Base-by-base conservation (phyloP, 1,140 invertebrate species). In the Drosophila sulfurigaster region DNA sequence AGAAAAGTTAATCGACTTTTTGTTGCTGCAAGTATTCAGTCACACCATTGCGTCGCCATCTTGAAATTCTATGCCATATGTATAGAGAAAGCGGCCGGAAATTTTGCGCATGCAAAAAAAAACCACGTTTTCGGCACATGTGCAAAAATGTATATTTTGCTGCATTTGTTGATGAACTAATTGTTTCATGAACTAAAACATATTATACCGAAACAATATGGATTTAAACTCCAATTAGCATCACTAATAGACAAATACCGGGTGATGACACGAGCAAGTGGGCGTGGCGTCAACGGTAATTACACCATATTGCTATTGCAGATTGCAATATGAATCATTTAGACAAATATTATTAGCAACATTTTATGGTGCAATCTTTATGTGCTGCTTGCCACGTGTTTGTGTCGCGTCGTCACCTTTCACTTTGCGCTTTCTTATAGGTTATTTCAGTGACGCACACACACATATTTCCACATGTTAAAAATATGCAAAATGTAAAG, bases 351-450 rank as follows among this genome's bases (percentile, higher is more conserved):
- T 54, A 66, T 68, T 68, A 73, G 49, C 41, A 65, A 73, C 11
- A 60, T 28, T 32, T 52, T 7, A 20, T 52, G 7, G 75, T 70
- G 46, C 46, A 28, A 71, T 25, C 35, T 35, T 43, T 15, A 16
- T 67, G 48, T 8, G 76, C 57, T 54, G 46, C 52, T 66, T 88
- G 85, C 85, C 85, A 89, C 85, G 85, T 89, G 85, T 89, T 89
- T 73, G 67, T 68, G 64, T 68, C 35, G 43, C 51, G 38, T 60
- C 54, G 70, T 62, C 66, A 65, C 85, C 85, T 89, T 89, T 89
- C 85, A 90, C 85, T 89, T 89, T 72, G 56, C 10, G 35, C 35
- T 20, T 25, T 20, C 46, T 62, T 62, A 54, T 66, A 88, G 81
- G 85, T 88, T 89, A 83, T 48, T 83, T 48, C 51, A 46, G 16